phyloP scores from a whole-genome alignment of 2,888 invertebrate genomes.

The Morpho deidamia region DNA sequence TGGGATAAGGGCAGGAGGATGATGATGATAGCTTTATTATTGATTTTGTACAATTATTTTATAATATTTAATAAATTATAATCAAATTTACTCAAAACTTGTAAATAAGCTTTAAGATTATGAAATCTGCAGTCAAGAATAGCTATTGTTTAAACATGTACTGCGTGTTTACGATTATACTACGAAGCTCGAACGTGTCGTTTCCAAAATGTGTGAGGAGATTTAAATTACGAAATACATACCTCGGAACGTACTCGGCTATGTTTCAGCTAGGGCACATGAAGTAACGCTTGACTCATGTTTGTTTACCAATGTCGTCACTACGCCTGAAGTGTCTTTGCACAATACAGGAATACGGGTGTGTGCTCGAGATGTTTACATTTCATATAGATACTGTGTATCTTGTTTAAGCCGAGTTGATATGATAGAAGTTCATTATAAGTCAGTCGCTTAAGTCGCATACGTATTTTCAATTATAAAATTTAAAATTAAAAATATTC shows the following conservation, averaged over 20 bases:
- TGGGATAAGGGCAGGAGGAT: too few species aligned
- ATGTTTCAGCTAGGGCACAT: constrained; percentile 9
- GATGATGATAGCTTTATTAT: too few species aligned
- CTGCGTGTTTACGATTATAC: too few species aligned
- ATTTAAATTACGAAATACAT: neutral
- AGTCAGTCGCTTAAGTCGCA: too few species aligned
- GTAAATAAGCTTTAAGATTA: too few species aligned
- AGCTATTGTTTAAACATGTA: too few species aligned
- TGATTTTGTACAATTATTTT: too few species aligned
- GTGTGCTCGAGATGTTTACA: constrained; percentile 11
- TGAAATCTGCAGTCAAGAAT: too few species aligned
- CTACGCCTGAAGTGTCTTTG: constrained; percentile 15
- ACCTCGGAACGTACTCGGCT: neutral
- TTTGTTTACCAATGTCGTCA: constrained; percentile 22
- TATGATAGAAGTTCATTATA: neutral
- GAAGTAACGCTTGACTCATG: constrained; percentile 18
- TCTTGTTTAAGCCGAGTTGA: neutral
- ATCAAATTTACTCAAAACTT: too few species aligned
- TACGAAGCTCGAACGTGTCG: neutral
- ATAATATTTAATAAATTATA: too few species aligned
- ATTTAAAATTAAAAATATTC: too few species aligned
- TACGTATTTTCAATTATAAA: too few species aligned
- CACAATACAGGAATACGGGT: constrained; percentile 15
- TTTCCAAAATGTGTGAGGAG: neutral
- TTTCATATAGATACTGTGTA: constrained; percentile 6